These are phyloP conservation scores for Amphimedon queenslandica DNA, from an alignment of 37 sponge, comb jelly and placozoan genomes.

Conservation along the genomic window DNA sequence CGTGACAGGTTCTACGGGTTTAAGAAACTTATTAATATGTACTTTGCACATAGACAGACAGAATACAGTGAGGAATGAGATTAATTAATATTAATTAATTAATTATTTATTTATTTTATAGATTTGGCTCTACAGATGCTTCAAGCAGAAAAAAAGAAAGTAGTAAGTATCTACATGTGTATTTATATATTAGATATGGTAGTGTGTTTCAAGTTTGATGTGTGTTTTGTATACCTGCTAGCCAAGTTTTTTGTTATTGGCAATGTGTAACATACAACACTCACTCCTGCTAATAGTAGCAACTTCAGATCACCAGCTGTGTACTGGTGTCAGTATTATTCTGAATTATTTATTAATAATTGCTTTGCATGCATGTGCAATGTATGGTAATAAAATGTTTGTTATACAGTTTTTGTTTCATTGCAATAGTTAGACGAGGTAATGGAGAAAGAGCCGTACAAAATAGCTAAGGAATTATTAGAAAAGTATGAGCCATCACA, in stretches of 20 bases:
- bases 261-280: too few relatives aligned
- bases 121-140: neutral
- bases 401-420: neutral
- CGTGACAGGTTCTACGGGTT: constrained; percentile 21
- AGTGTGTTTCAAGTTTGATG: too few relatives aligned
- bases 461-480: constrained; percentile 30
- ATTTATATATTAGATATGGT: neutral
- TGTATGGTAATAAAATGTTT: too few relatives aligned
- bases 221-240: too few relatives aligned
- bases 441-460: constrained; percentile 64
- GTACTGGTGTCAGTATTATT: neutral
- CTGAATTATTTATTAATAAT: too few relatives aligned
- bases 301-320: constrained; percentile 27
- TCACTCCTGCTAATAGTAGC: neutral
- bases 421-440: constrained; percentile 40
- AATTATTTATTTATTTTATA: neutral
- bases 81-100: neutral
- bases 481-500: constrained; percentile 44
- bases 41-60: constrained; percentile 29
- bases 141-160: neutral
- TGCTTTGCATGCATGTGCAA: too few relatives aligned
- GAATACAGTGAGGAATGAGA: constrained; percentile 23
- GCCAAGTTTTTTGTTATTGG: too few relatives aligned
- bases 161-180: neutral
- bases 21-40: constrained; percentile 41